Percentiles rank a stretch among this genome's conserved stretches.
Conservation (phyloP, 64 coral and sea anemone genomes). For the Cladopsammia gracilis region DNA sequence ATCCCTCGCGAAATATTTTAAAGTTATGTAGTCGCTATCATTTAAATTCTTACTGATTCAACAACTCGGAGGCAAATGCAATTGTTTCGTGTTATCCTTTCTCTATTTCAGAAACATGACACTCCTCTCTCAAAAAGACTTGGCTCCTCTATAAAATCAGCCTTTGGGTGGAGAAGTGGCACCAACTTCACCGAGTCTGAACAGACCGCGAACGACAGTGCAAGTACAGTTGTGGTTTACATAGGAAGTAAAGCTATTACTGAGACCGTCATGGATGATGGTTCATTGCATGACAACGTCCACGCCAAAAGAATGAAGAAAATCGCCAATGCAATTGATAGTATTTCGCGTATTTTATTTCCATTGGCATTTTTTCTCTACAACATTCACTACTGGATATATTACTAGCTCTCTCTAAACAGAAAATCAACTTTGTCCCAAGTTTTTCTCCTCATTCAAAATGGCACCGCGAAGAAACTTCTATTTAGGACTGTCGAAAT, state of each 20-base stretch:
- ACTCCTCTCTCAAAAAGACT: background rate
- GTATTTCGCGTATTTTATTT: constrained; percentile 40
- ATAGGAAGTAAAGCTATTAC: background rate
- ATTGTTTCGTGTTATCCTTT: too few species aligned
- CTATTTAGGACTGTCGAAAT: too few species aligned
- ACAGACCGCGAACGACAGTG: background rate
- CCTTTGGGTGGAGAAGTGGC: background rate
- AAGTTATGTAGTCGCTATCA: too few species aligned
- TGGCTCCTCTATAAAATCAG: background rate
- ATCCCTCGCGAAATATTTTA: too few species aligned
- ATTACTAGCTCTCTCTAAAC: background rate
- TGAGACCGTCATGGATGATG: background rate
- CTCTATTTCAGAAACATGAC: background rate
- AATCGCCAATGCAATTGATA: constrained; percentile 33
- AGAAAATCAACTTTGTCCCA: too few species aligned
- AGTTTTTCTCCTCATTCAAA: too few species aligned
- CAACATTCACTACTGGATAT: constrained; percentile 52
- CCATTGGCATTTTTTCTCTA: constrained; percentile 23
- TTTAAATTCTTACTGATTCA: too few species aligned
- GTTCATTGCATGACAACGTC: background rate
- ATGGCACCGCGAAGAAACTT: too few species aligned
- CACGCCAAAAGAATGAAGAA: background rate
- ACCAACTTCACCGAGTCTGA: background rate
- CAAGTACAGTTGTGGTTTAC: background rate
- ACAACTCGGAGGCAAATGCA: too few species aligned